These are phyloP conservation scores for Perizoma affinitatum DNA, from an alignment of 2,888 invertebrate species.

Conservation along the genomic window DNA sequence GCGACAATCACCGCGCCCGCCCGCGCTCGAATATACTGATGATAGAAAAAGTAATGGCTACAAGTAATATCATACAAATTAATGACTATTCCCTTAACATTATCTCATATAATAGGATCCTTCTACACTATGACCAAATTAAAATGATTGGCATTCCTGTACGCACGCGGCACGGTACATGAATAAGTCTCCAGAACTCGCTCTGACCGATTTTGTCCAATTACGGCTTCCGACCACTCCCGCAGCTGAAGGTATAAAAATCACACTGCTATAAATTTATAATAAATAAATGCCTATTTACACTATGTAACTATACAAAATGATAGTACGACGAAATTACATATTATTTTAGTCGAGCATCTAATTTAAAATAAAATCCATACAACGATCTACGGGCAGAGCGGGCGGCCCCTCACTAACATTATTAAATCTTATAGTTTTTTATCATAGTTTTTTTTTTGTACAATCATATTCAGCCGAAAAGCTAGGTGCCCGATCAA, in stretches of 20 bases:
- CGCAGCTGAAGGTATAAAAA: conserved; percentile 78
- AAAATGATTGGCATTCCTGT: conserved; percentile 65
- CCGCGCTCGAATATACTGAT: conserved; percentile 65
- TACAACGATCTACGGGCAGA: conserved; percentile 71
- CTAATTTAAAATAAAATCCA: conserved; percentile 77
- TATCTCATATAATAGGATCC: conserved; percentile 82
- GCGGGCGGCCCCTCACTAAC: conserved; percentile 61
- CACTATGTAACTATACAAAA: conserved; percentile 84
- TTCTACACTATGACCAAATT: conserved; percentile 79
- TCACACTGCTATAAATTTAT: conserved; percentile 83
- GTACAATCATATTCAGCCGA: conserved; percentile 80
- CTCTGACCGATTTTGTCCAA: conserved; percentile 71
- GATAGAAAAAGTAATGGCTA: conserved; percentile 82
- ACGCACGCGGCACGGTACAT: conserved; percentile 71
- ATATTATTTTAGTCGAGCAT: conserved; percentile 78
- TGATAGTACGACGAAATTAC: conserved; percentile 82
- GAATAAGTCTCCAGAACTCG: conserved; percentile 66
- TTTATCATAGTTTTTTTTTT: conserved; percentile 68
- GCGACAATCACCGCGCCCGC: conserved; percentile 41
- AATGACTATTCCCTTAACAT: conserved; percentile 85
- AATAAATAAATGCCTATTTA: conserved; percentile 85
- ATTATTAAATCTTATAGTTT: conserved; percentile 71
- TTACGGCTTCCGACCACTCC: conserved; percentile 73
- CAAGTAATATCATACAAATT: conserved; percentile 84
- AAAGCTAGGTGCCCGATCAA: conserved; percentile 75